Evolutionary conservation across 2,888 invertebrate species (phyloP).

Genomic region (Ashinkailepas kermadecensis): DNA sequence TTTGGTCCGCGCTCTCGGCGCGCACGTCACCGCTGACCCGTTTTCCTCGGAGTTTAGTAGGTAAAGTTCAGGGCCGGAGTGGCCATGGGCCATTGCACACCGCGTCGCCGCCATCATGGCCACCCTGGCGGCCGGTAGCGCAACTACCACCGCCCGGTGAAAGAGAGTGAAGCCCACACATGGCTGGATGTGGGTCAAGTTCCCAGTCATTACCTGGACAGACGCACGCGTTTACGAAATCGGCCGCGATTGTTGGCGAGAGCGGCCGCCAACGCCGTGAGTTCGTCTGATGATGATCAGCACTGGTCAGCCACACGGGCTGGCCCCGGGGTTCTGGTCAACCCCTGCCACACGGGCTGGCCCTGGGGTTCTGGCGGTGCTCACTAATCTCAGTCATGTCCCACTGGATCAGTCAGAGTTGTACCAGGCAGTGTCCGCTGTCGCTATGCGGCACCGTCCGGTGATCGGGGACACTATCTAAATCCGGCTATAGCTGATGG

Average conservation of each 20-base stretch:
- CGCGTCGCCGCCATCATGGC: neutral
- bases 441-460: too few relatives aligned
- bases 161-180: conserved; percentile 16
- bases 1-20: neutral
- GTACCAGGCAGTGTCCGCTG: too few relatives aligned
- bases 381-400: too few relatives aligned
- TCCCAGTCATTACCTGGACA: neutral
- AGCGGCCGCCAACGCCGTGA: neutral
- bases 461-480: too few relatives aligned
- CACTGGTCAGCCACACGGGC: too few relatives aligned
- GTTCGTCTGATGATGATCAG: too few relatives aligned
- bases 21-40: neutral
- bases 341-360: too few relatives aligned
- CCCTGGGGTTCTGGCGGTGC: too few relatives aligned
- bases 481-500: too few relatives aligned
- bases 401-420: too few relatives aligned
- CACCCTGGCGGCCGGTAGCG: neutral
- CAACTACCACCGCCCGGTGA: neutral
- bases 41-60: conserved; percentile 7
- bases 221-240: conserved; percentile 2
- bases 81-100: neutral
- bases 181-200: conserved; percentile 14
- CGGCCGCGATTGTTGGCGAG: neutral
- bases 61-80: conserved; percentile 15
- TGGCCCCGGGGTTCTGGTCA: too few relatives aligned